Conservation (phyloP, 2,113 vertebrate genomes). For the Trematocara zebra region DNA sequence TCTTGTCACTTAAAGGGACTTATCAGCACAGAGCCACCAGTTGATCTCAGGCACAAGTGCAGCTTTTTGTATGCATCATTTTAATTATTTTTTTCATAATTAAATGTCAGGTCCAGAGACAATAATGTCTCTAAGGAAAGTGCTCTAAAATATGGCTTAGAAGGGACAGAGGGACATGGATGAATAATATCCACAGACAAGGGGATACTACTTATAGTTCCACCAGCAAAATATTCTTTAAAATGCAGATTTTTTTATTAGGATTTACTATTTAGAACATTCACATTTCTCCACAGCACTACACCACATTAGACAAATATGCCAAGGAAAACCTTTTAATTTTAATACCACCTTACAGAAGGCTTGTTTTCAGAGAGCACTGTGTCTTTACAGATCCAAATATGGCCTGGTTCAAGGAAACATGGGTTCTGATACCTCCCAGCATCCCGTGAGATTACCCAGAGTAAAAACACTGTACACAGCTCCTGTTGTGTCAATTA, state of each 20-base stretch:
- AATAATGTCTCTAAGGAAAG: not conserved
- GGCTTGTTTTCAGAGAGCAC: not conserved
- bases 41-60: constrained; percentile 20
- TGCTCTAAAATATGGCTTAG: not conserved
- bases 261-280: not conserved
- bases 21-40: constrained; percentile 40
- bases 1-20: constrained; percentile 21
- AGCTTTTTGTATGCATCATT: not conserved
- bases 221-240: not conserved
- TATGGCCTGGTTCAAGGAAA: not conserved
- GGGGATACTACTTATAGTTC: not conserved
- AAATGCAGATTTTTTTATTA: not conserved
- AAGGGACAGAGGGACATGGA: not conserved
- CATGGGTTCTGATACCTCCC: not conserved
- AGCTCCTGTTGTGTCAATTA: not conserved
- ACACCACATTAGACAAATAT: not conserved
- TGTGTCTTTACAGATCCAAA: not conserved
- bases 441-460: not conserved
- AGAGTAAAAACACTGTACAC: not conserved
- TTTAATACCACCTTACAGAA: not conserved
- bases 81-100: constrained; percentile 53
- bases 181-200: not conserved
- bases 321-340: not conserved
- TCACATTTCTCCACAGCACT: not conserved
- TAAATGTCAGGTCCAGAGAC: constrained; percentile 33